Conservation (phyloP, 92 coral and sea anemone species). For the Plumapathes pennacea region DNA sequence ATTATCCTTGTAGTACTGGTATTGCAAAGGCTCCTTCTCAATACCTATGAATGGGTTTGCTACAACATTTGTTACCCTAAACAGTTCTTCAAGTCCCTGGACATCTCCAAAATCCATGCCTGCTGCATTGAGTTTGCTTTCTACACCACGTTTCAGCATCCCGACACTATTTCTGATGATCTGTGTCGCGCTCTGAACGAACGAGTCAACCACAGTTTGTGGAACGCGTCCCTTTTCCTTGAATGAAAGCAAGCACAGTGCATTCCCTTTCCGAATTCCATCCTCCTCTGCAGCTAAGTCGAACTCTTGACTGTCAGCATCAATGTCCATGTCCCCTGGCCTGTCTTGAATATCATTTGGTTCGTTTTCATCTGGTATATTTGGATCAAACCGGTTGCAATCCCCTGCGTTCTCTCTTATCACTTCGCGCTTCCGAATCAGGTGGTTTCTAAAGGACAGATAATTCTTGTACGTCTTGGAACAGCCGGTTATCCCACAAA, state of each 20-base stretch:
- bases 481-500: slow-evolving; percentile 61
- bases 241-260: slow-evolving; percentile 38
- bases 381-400: slow-evolving; percentile 2
- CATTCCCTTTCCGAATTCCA: slow-evolving; percentile 13
- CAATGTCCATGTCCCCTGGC: slow-evolving; percentile 4
- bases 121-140: slow-evolving; percentile 15
- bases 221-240: slow-evolving; percentile 60
- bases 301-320: slow-evolving; percentile 7
- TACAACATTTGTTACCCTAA: slow-evolving; percentile 20
- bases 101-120: slow-evolving; percentile 37
- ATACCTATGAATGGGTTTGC: slow-evolving; percentile 39
- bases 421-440: slow-evolving; percentile 57
- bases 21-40: slow-evolving; percentile 43
- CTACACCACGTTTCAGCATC: slow-evolving; percentile 25
- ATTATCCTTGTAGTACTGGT: slow-evolving; percentile 53
- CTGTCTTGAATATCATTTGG: neutral
- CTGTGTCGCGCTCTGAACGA: slow-evolving; percentile 42
- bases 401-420: slow-evolving; percentile 2
- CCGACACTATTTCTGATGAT: slow-evolving; percentile 30
- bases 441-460: slow-evolving; percentile 49
- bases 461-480: slow-evolving; percentile 48
- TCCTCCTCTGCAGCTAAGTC: slow-evolving; percentile 23
- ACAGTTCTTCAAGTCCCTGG: slow-evolving; percentile 27
- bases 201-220: slow-evolving; percentile 47
- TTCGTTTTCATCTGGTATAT: slow-evolving; percentile 9